Base-by-base conservation (phyloP, 2,797 vertebrate species). In the Gobio occitaniae region DNA sequence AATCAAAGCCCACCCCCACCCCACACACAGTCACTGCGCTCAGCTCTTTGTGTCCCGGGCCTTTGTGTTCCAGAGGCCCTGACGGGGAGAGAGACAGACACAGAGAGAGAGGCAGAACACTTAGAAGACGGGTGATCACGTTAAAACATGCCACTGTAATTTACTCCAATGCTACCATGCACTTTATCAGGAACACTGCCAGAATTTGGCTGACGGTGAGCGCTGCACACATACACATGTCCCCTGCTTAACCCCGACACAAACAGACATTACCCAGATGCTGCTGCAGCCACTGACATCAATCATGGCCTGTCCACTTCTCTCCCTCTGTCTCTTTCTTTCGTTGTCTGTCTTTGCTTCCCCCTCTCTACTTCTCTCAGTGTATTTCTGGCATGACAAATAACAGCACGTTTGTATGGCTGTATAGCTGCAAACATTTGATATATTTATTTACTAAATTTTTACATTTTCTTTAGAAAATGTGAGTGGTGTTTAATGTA, bases 191-290 rank as follows among this genome's bases (percentile, higher is more conserved):
- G 41, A 38, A 41, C 54, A 29, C 44, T 86, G 75, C 78, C 86
- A 82, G 84, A 69, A 85, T 80, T 63, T 48, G 66, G 56, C 29
- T 75, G 78, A 87, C 52, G 71, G 82, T 84, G 78, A 87, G 69
- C 65, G 80, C 85, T 50, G 71, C 21, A 50, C 52, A 84, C 41
- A 79, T n/a, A 68, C 19, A 54, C 41, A 68, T 48, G 88, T 86
- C 86, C 87, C 80, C 85, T 85, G 80, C 82, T 86, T 89, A 87
- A 90, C 88, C 85, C 86, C 70, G 44, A 79, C 74, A 83, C 88
- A 87, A 78, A 86, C 82, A 84, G 80, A 89, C 88, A 90, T 89
- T 90, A 87, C 86, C 89, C 88, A 89, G 86, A 88, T 90, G 87
- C 88, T 90, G 84, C 84, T 88, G 85, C 80, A 50, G 76, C 85